Base-by-base conservation (phyloP, 2,797 vertebrate species). In the Buceros bicornis region DNA sequence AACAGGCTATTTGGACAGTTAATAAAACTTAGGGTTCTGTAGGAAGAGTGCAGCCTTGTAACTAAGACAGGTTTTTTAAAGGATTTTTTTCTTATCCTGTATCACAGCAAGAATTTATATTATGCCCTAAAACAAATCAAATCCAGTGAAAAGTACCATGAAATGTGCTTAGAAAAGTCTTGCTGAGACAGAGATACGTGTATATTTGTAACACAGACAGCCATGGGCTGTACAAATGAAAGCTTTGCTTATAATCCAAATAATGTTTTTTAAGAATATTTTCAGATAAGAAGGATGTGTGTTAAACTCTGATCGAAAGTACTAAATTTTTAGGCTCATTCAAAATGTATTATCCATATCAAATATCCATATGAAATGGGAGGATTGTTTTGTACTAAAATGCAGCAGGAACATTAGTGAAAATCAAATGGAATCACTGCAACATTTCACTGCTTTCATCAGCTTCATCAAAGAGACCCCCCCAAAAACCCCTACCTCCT, bases 101-200 rank as follows among this genome's bases (percentile, higher is more conserved):
- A 96, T 97, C 93, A 85, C 66, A 97, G 96, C 31, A 79, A 95
- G 78, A 93, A 96, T 94, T 97, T 97, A 90, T 95, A 97, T 96
- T 97, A 96, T 96, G 87, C 93, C 93, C 90, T 97, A 97, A 98
- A 97, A 98, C 96, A 98, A 97, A 95, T 97, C 77, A 91, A 94
- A 97, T 92, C 67, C 88, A 92, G 14, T 92, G 83, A 97, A 98
- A 97, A 95, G 33, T 92, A 91, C 79, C 94, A 90, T 96, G 89
- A 97, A 98, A 97, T 66, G 83, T 82, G 74, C 96, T 98, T 92
- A 93, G 91, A 96, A 97, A 72, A 95, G 56, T 71, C 84, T 97
- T 91, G 90, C 90, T 94, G 91, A 91, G 82, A 85, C 53, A 60
- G 74, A 89, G 81, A 95, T 94, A 93, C 61, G 85, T 97, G 89